These are phyloP conservation scores for Eulemur mongoz DNA, from an alignment of 2,797 vertebrate genomes.

Conservation along the genomic window DNA sequence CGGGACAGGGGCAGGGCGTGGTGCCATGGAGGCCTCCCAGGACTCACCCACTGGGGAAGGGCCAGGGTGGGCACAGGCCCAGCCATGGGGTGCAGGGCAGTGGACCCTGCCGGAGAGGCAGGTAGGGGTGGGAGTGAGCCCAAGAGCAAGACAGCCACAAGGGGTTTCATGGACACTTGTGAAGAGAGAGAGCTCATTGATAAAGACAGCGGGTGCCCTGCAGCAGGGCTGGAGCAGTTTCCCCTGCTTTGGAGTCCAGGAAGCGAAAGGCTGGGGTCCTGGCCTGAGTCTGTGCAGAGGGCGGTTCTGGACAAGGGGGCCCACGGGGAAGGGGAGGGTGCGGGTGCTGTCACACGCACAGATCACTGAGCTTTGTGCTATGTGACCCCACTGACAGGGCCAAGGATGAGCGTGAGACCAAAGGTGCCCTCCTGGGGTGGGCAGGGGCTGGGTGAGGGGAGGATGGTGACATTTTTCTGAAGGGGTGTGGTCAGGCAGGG, in stretches of 20 bases:
- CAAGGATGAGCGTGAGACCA: background rate
- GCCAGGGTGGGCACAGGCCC: background rate
- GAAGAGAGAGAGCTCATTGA: background rate
- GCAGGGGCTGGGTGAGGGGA: background rate
- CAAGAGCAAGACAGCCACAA: background rate
- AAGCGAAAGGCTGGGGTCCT: background rate
- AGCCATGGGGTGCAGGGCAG: rapidly evolving
- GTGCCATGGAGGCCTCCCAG: background rate
- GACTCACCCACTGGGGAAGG: background rate
- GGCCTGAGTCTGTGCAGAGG: too few species aligned
- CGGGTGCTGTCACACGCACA: background rate
- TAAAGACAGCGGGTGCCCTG: background rate
- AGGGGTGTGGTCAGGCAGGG: background rate
- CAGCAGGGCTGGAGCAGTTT: background rate
- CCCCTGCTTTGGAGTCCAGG: background rate
- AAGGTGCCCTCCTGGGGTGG: background rate
- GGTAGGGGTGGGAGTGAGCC: background rate
- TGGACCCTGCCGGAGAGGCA: background rate
- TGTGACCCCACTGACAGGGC: background rate
- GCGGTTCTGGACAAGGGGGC: background rate
- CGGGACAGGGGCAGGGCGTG: background rate
- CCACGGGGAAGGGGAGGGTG: background rate
- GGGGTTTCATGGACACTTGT: background rate
- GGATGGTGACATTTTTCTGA: background rate
- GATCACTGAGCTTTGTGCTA: constrained; percentile 37